Evolutionary conservation across 2,113 vertebrate genomes (phyloP).

Genomic region (Ageneiosus marmoratus): DNA sequence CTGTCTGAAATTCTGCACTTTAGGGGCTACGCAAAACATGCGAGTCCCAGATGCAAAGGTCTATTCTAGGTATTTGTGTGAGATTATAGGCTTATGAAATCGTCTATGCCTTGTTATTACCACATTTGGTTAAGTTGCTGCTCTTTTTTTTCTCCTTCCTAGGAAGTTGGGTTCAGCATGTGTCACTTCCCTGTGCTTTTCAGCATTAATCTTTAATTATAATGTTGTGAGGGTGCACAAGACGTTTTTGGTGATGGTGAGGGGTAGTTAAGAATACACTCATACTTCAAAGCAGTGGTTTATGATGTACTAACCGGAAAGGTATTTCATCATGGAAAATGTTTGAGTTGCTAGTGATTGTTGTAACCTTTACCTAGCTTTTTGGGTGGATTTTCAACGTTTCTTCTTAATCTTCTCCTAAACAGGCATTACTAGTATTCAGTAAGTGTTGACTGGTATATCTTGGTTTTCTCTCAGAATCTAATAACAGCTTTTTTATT

Average conservation of each 20-base stretch:
- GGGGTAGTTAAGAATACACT: neutral
- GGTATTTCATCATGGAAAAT: constrained; percentile 22
- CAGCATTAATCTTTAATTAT: neutral
- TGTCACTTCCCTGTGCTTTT: neutral
- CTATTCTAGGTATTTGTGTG: neutral
- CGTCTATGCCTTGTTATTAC: neutral
- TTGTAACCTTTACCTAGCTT: neutral
- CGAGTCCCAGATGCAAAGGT: constrained; percentile 13
- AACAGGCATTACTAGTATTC: constrained; percentile 30
- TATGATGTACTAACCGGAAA: constrained; percentile 6
- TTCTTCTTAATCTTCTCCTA: constrained; percentile 18
- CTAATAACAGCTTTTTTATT: constrained; percentile 32
- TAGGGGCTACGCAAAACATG: constrained; percentile 5
- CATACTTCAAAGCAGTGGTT: neutral
- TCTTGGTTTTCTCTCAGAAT: neutral
- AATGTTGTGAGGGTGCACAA: neutral
- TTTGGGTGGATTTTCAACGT: constrained; percentile 20
- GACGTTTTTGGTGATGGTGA: neutral
- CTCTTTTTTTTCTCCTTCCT: neutral
- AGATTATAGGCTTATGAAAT: constrained; percentile 13
- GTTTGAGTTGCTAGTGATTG: constrained; percentile 3
- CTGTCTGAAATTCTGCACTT: constrained; percentile 33
- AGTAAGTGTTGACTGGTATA: constrained; percentile 16
- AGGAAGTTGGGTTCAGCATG: neutral
- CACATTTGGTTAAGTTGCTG: constrained; percentile 21